Evolutionary conservation across 2,113 vertebrate species (phyloP).

Genomic region (Mobula hypostoma): DNA sequence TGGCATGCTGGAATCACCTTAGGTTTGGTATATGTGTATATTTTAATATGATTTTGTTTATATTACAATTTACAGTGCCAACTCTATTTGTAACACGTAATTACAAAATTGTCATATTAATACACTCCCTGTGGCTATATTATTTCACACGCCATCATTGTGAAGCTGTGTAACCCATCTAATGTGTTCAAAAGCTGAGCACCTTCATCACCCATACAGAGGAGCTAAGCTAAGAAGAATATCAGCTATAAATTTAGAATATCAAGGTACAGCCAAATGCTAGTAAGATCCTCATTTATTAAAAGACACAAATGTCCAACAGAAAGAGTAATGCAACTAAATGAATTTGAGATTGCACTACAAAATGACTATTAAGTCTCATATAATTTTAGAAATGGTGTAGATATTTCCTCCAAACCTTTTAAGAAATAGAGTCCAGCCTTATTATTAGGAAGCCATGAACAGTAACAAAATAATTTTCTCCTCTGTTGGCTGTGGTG

Average conservation of each 20-base stretch:
- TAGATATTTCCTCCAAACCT: neutral
- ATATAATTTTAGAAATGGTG: conserved; percentile 2
- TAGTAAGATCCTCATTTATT: neutral
- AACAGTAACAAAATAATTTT: conserved; percentile 29
- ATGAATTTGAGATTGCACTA: neutral
- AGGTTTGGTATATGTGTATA: neutral
- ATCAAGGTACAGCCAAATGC: neutral
- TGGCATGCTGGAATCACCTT: neutral
- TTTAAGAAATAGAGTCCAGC: conserved; percentile 13
- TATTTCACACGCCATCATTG: conserved; percentile 29
- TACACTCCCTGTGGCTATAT: conserved; percentile 32
- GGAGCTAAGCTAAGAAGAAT: neutral
- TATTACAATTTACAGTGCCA: conserved; percentile 33
- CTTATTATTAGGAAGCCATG: conserved; percentile 11
- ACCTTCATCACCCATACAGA: conserved; percentile 16
- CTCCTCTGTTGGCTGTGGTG: conserved; percentile 27
- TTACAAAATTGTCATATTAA: conserved; percentile 37
- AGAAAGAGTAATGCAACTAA: neutral
- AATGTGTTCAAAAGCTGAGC: conserved; percentile 37
- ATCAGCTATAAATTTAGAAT: conserved; percentile 13
- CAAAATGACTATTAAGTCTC: neutral
- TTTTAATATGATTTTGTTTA: conserved; percentile 37
- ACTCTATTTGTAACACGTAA: conserved; percentile 36
- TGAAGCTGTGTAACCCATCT: conserved; percentile 24
- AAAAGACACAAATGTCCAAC: neutral